Conservation (phyloP, 2,888 invertebrate species). For the Epistrophe grossulariae region DNA sequence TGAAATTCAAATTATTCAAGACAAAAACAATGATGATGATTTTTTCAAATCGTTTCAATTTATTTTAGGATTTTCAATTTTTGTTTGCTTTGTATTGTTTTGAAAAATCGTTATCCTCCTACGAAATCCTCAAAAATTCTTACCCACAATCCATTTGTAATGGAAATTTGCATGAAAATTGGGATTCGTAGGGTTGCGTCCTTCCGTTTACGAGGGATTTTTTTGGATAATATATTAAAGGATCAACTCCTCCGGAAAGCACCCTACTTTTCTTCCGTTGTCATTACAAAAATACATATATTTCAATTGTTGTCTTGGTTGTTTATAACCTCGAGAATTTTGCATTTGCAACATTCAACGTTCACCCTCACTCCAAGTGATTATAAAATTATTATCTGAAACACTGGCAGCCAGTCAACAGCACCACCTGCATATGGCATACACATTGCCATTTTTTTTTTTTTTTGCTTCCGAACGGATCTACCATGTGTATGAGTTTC, state of each 20-base stretch:
- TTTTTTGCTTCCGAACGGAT: constrained; percentile 14
- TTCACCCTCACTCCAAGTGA: constrained; percentile 1
- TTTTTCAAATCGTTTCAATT: background rate
- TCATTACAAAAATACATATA: background rate
- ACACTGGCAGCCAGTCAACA: constrained; percentile 9
- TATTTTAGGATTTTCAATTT: background rate
- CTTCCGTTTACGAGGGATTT: background rate
- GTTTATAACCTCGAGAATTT: background rate
- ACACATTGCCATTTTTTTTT: constrained; percentile 12
- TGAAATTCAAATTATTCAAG: too few species aligned
- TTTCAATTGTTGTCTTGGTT: background rate
- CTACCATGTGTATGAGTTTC: background rate
- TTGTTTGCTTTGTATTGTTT: background rate
- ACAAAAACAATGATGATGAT: background rate
- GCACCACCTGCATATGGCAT: constrained; percentile 26
- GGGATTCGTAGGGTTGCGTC: background rate
- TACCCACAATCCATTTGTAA: background rate
- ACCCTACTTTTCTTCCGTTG: background rate
- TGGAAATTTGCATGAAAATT: background rate
- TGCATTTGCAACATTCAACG: background rate
- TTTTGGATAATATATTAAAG: background rate
- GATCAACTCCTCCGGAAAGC: background rate
- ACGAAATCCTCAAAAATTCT: background rate
- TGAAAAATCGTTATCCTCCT: background rate
- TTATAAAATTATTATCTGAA: constrained; percentile 5